Conservation (phyloP, 2,888 invertebrate species). For the Heliconius charithonia region DNA sequence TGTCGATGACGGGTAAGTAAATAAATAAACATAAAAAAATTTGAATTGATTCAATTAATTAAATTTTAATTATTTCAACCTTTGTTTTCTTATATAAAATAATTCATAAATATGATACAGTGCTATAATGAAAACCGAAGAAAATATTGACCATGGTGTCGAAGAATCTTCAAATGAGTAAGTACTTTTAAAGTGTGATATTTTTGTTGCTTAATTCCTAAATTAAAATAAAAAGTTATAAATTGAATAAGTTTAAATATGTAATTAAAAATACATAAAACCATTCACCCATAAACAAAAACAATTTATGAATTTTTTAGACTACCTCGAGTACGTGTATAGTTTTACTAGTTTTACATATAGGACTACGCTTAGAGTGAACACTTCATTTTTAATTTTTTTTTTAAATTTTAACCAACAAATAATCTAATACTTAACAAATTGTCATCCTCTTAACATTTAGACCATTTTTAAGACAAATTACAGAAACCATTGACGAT, state of each 20-base stretch:
- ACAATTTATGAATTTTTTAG: no score
- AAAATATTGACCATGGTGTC: slow-evolving; percentile 25
- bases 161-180: slow-evolving; percentile 37
- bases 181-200: slow-evolving; percentile 26
- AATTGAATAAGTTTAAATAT: background rate
- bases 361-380: no score
- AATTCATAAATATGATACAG: slow-evolving; percentile 38
- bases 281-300: background rate
- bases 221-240: background rate
- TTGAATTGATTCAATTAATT: no score
- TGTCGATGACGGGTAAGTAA: slow-evolving; percentile 50
- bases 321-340: no score
- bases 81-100: background rate
- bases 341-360: no score
- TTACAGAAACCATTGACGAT: slow-evolving; percentile 48
- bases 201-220: background rate
- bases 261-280: background rate
- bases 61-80: no score
- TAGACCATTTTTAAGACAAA: slow-evolving; percentile 27
- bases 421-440: no score
- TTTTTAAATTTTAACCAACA: no score
- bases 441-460: no score
- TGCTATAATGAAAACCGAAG: slow-evolving; percentile 31
- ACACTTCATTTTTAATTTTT: no score
- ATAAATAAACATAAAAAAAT: background rate